These are phyloP conservation scores for Ianthella basta DNA, from an alignment of 37 sponge, comb jelly and placozoan genomes.

Conservation along the genomic window DNA sequence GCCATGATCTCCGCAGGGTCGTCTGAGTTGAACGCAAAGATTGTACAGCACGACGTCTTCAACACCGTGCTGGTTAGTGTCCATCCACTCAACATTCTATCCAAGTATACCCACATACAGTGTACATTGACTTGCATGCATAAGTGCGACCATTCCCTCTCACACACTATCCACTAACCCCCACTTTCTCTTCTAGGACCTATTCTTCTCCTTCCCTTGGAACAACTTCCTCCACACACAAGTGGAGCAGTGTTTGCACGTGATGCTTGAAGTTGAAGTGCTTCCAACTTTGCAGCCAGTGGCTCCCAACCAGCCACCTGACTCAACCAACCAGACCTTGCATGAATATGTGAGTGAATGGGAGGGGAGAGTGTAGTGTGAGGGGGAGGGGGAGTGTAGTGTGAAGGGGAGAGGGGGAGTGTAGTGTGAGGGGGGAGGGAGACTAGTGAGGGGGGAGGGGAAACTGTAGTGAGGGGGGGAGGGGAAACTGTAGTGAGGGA, in stretches of 20 bases:
- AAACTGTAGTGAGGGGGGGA: background rate
- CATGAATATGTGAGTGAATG: background rate
- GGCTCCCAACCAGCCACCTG: background rate
- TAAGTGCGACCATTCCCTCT: background rate
- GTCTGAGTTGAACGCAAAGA: constrained; percentile 28
- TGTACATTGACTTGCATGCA: background rate
- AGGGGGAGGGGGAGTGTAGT: background rate
- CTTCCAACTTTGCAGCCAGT: constrained; percentile 8
- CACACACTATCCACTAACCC: background rate
- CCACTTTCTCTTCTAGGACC: constrained; percentile 35
- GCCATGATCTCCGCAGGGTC: constrained; percentile 48
- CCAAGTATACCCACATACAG: background rate
- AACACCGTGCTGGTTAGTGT: constrained; percentile 63
- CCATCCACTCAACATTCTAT: background rate
- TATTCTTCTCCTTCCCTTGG: constrained; percentile 82
- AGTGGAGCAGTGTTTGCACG: constrained; percentile 62
- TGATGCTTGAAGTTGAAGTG: constrained; percentile 29
- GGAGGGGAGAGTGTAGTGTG: background rate
- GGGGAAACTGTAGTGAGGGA: background rate
- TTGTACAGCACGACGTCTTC: constrained; percentile 49
- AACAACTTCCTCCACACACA: constrained; percentile 87
- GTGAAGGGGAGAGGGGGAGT: background rate
- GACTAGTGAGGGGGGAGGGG: no score
- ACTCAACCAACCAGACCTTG: background rate
- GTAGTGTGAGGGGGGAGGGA: constrained; percentile 2